Evolutionary conservation across 2,113 vertebrate genomes (phyloP).

Genomic region (Myrmecobius fasciatus): DNA sequence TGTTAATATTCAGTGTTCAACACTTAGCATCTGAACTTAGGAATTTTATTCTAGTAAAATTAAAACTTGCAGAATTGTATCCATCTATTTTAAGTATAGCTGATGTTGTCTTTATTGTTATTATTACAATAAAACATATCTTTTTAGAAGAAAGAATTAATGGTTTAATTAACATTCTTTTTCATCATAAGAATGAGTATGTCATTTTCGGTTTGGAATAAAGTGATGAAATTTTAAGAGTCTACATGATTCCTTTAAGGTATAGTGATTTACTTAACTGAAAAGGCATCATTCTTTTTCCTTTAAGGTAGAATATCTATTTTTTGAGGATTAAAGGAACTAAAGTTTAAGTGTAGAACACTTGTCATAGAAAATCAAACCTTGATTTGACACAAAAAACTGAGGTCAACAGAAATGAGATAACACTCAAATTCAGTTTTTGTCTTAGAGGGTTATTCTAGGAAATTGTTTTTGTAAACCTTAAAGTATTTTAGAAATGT

Average conservation of each 20-base stretch:
- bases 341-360: background rate
- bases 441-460: background rate
- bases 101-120: background rate
- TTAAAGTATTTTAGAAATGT: background rate
- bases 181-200: background rate
- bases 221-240: conserved; percentile 24
- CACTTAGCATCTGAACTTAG: background rate
- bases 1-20: background rate
- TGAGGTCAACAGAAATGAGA: conserved; percentile 24
- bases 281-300: background rate
- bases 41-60: conserved; percentile 14
- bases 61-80: background rate
- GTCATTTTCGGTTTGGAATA: conserved; percentile 40
- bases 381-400: background rate
- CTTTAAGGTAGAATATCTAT: background rate
- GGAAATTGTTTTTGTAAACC: background rate
- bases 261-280: background rate
- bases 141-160: conserved; percentile 27
- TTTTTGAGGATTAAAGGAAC: background rate
- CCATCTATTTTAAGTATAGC: background rate
- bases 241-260: background rate
- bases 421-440: background rate
- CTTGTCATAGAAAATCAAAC: background rate
- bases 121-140: background rate
- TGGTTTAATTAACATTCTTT: background rate